Percentiles rank a stretch among this genome's conserved stretches.
Conservation (phyloP, 2,797 vertebrate genomes). For the Pyrocephalus nanus region DNA sequence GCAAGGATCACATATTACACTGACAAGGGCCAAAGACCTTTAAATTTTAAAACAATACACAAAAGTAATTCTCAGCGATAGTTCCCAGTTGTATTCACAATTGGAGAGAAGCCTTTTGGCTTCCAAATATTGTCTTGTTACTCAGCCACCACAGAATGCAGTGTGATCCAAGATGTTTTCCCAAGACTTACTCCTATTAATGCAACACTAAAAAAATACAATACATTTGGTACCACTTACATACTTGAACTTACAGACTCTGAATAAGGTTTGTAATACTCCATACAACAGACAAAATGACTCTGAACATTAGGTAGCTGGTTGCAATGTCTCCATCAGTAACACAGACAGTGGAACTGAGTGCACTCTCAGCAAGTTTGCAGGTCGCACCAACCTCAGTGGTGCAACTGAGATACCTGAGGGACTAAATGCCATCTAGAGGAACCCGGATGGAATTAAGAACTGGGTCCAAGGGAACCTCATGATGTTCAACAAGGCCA, state of each 20-base stretch:
- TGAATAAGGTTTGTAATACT: neutral
- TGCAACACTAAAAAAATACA: slow-evolving; percentile 39
- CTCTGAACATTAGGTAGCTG: neutral
- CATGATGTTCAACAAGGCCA: neutral
- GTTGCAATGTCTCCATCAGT: neutral
- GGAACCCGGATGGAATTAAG: neutral
- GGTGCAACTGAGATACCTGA: neutral
- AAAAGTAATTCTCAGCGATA: neutral
- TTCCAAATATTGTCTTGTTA: neutral
- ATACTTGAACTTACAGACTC: neutral
- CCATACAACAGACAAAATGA: neutral
- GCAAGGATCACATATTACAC: neutral
- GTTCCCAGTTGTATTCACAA: slow-evolving; percentile 21
- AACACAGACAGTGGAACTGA: neutral
- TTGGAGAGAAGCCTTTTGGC: slow-evolving; percentile 12
- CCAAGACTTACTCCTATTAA: slow-evolving; percentile 30
- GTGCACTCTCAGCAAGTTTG: neutral
- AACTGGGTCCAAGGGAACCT: neutral
- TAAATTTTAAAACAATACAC: slow-evolving; percentile 5
- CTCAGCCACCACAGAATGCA: slow-evolving; percentile 30
- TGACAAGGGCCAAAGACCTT: neutral
- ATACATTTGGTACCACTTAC: slow-evolving; percentile 11
- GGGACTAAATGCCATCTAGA: neutral
- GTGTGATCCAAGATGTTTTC: slow-evolving; percentile 43
- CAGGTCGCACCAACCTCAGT: neutral